Evolutionary conservation across 2,797 vertebrate species (phyloP), one percentile per base, ranked within the genome.

Genomic region (Megalops cyprinoides): DNA sequence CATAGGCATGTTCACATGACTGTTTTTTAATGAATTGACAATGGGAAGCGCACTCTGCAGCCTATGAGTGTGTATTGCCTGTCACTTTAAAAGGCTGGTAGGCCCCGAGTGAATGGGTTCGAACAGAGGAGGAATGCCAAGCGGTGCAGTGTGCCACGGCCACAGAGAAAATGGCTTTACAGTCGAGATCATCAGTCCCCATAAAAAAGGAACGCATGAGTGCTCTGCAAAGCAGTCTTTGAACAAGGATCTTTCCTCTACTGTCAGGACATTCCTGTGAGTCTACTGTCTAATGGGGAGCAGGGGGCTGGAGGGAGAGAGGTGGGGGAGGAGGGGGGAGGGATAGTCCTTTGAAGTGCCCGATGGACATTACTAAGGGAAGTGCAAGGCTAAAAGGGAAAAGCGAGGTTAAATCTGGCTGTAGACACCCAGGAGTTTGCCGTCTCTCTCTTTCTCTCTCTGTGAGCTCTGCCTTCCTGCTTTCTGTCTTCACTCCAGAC

Each of bases 171-270:
- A 78, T 69, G 78, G 46, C 56, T 80, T 69, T 67, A 62, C 39
- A 34, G 77, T 49, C 58, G 12, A 49, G 39, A 67, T 78, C 53
- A 60, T 67, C 77, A 48, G 58, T 34, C 56, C 44, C 77, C 77
- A 34, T 79, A 77, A 74, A 56, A 81, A 69, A 78, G 77, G 25
- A 37, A 78, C 23, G 77, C 79, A 48, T 81, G 77, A 86, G 81
- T 85, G 82, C 81, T 76, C 55, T 53, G 76, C 83, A 82, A 84
- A 88, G 84, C 86, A 82, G 78, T 85, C 87, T 86, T 86, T 82
- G 85, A 84, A 83, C 79, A 53, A 76, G 55, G 39, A 77, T 81
- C 81, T 84, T 83, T 88, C 80, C 83, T 86, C 84, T 85, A 82
- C 82, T 80, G 84, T 87, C 83, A 82, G 86, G 82, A 85, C 86